These are phyloP conservation scores for Lepus americanus DNA, from an alignment of 2,113 vertebrate genomes.

Conservation along the genomic window DNA sequence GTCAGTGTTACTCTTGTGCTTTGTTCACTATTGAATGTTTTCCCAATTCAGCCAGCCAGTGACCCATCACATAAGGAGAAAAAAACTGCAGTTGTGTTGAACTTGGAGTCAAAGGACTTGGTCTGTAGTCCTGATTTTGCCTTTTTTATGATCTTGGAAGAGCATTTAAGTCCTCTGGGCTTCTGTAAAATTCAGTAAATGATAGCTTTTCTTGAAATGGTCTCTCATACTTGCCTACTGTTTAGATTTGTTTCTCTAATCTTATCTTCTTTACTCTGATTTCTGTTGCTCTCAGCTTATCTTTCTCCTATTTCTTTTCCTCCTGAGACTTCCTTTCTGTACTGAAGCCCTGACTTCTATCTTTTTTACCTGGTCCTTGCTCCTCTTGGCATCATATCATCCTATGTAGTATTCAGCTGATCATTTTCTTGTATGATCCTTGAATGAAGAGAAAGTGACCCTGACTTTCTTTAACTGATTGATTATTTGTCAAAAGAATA, in stretches of 20 bases:
- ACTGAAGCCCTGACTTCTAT: not conserved
- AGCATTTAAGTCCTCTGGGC: constrained; percentile 15
- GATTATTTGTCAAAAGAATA: constrained; percentile 85
- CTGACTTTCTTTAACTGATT: constrained; percentile 78
- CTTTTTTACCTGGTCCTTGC: not conserved
- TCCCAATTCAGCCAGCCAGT: not conserved
- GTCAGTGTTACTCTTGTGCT: constrained; percentile 12
- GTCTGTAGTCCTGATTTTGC: constrained; percentile 25
- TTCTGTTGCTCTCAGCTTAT: constrained; percentile 54
- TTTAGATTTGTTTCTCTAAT: constrained; percentile 22
- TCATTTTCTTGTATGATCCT: constrained; percentile 82
- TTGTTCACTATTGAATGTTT: constrained; percentile 1
- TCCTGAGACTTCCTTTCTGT: not conserved
- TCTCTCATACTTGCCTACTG: not conserved
- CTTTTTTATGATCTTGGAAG: constrained; percentile 34
- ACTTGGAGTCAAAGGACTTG: constrained; percentile 35
- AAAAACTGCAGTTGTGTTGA: constrained; percentile 23
- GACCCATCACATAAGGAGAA: constrained; percentile 23
- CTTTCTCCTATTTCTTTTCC: constrained; percentile 28
- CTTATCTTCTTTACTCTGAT: not conserved
- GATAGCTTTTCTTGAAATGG: constrained; percentile 51
- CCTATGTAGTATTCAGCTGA: constrained; percentile 78
- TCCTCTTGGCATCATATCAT: constrained; percentile 39
- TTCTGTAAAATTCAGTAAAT: constrained; percentile 48
- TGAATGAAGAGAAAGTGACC: constrained; percentile 82